These are phyloP conservation scores for Larimichthys polyactis DNA, from an alignment of 2,113 vertebrate genomes.

Conservation along the genomic window DNA sequence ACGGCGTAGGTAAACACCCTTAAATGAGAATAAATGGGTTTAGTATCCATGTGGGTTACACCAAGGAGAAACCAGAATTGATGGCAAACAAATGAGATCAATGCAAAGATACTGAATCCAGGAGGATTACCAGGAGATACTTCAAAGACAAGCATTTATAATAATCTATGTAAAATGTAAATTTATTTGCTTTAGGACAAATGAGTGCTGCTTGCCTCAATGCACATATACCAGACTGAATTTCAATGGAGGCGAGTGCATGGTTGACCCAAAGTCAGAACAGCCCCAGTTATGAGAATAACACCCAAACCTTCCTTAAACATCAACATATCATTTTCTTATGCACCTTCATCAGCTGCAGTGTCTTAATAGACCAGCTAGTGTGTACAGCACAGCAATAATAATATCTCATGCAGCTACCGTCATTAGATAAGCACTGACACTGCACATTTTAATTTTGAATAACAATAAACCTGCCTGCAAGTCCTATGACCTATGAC, in stretches of 20 bases:
- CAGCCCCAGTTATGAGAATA: background rate
- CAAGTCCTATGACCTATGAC: slow-evolving; percentile 39
- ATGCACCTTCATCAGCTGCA: background rate
- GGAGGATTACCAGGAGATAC: background rate
- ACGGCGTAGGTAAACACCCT: no score
- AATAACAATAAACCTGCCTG: slow-evolving; percentile 57
- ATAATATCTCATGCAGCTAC: slow-evolving; percentile 30
- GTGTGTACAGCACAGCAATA: background rate
- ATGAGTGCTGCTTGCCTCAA: background rate
- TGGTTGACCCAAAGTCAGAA: background rate
- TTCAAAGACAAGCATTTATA: background rate
- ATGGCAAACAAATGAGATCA: no score
- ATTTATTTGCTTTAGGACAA: background rate
- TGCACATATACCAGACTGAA: background rate
- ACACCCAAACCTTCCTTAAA: background rate
- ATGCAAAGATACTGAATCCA: background rate
- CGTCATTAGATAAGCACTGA: slow-evolving; percentile 50
- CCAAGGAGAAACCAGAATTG: no score
- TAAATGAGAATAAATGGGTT: no score
- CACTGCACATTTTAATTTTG: slow-evolving; percentile 59
- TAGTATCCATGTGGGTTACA: no score
- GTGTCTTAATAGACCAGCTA: slow-evolving; percentile 4
- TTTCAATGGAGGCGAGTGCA: background rate
- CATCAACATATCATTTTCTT: background rate
- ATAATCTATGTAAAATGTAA: background rate